phyloP scores from a whole-genome alignment of 2,797 vertebrate species.

The Pelobates cultripes region DNA sequence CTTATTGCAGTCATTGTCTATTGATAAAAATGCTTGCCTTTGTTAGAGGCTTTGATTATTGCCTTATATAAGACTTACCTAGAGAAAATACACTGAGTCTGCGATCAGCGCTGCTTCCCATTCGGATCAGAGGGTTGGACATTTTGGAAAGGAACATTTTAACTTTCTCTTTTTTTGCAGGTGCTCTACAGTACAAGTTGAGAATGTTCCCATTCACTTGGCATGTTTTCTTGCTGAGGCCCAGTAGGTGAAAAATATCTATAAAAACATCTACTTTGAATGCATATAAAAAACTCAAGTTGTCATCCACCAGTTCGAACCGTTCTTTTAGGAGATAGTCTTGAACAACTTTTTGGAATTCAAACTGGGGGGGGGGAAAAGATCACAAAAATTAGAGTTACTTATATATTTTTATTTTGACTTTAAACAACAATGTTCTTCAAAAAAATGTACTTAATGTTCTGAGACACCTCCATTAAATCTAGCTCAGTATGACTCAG shows the following conservation, averaged over 20 bases:
- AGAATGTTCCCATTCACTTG: constrained; percentile 66
- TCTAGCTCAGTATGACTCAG: too few relatives aligned
- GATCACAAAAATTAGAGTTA: not conserved
- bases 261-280: constrained; percentile 69
- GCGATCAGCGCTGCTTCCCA: constrained; percentile 64
- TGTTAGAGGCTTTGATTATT: too few relatives aligned
- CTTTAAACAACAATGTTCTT: not conserved
- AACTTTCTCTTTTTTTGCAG: constrained; percentile 68
- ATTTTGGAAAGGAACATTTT: constrained; percentile 70
- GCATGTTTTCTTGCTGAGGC: constrained; percentile 67
- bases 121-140: constrained; percentile 62
- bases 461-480: too few relatives aligned
- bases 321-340: constrained; percentile 62
- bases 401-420: not conserved
- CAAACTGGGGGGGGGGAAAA: constrained; percentile 61
- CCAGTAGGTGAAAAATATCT: constrained; percentile 69
- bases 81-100: constrained; percentile 66
- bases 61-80: constrained; percentile 57
- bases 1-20: too few relatives aligned
- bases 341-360: constrained; percentile 65
- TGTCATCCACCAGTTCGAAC: constrained; percentile 60
- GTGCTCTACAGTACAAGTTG: constrained; percentile 65
- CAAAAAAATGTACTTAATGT: too few relatives aligned
- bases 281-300: constrained; percentile 66
- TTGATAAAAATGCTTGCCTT: too few relatives aligned